These are phyloP conservation scores for Lysandra bellargus DNA, from an alignment of 2,888 invertebrate species.

Conservation along the genomic window DNA sequence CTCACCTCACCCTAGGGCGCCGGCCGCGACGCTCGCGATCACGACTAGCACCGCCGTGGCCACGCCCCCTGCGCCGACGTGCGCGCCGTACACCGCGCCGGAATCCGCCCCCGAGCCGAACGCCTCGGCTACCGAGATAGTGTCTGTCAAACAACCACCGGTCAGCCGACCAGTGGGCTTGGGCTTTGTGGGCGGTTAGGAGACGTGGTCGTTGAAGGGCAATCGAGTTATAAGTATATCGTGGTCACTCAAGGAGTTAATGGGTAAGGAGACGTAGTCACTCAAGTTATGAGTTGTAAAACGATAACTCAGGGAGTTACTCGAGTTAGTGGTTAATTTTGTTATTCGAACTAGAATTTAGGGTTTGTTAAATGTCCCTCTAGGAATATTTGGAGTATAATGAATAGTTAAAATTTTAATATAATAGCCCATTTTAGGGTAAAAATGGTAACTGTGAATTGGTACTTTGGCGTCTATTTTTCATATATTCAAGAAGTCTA, in stretches of 20 bases:
- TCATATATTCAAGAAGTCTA: no score
- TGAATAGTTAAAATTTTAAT: no score
- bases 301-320: not conserved
- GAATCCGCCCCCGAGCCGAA: constrained; percentile 53
- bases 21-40: constrained; percentile 83
- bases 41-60: constrained; percentile 83
- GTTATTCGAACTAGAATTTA: not conserved
- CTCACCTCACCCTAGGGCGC: constrained; percentile 89
- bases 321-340: not conserved
- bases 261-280: not conserved
- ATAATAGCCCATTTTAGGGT: no score
- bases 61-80: constrained; percentile 80
- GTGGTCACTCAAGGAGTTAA: not conserved
- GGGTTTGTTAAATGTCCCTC: not conserved
- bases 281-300: not conserved
- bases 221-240: not conserved
- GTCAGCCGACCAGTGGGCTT: constrained; percentile 56
- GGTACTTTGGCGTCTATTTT: no score
- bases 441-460: no score
- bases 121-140: constrained; percentile 69
- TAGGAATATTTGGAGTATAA: no score
- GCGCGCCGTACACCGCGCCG: constrained; percentile 57
- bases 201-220: constrained; percentile 36
- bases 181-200: constrained; percentile 40
- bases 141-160: constrained; percentile 61